These are phyloP conservation scores for Palythoa heliodiscus DNA, from an alignment of 92 coral and sea anemone genomes.

Conservation along the genomic window DNA sequence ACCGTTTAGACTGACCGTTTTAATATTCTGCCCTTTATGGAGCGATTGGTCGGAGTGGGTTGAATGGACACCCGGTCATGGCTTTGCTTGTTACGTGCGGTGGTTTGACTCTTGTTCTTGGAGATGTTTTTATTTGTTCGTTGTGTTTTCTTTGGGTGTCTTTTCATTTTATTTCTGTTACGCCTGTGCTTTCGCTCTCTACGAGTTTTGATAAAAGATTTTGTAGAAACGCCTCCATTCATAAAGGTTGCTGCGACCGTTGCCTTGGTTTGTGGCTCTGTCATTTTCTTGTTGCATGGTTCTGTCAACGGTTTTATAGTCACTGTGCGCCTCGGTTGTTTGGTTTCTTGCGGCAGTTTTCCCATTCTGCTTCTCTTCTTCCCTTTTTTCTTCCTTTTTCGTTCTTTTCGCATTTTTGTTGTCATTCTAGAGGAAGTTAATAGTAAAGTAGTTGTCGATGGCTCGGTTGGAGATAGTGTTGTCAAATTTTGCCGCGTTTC, in stretches of 20 bases:
- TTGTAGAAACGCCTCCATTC: not conserved
- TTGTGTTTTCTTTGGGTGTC: not conserved
- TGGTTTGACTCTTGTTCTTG: not conserved
- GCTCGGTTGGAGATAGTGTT: not conserved
- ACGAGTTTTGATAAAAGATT: not conserved
- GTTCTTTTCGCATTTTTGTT: conserved; percentile 5
- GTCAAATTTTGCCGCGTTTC: not conserved
- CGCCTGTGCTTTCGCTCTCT: conserved; percentile 30
- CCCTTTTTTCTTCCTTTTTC: conserved; percentile 9
- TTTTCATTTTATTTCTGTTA: conserved; percentile 27
- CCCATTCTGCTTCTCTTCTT: not conserved
- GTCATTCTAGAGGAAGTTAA: not conserved
- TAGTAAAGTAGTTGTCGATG: not conserved
- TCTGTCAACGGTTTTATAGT: not conserved
- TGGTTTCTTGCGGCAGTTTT: not conserved
- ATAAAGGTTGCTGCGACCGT: not conserved
- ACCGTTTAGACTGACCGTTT: not conserved
- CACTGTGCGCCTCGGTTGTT: not conserved
- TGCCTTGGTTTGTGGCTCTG: not conserved
- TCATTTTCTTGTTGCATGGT: conserved; percentile 1
- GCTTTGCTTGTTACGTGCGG: not conserved
- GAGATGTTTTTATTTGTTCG: not conserved
- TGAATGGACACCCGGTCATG: not conserved
- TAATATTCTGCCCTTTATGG: conserved; percentile 29
- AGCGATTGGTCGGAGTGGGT: conserved; percentile 27